Evolutionary conservation across 2,888 invertebrate species (phyloP).

Genomic region (Rotaria socialis): DNA sequence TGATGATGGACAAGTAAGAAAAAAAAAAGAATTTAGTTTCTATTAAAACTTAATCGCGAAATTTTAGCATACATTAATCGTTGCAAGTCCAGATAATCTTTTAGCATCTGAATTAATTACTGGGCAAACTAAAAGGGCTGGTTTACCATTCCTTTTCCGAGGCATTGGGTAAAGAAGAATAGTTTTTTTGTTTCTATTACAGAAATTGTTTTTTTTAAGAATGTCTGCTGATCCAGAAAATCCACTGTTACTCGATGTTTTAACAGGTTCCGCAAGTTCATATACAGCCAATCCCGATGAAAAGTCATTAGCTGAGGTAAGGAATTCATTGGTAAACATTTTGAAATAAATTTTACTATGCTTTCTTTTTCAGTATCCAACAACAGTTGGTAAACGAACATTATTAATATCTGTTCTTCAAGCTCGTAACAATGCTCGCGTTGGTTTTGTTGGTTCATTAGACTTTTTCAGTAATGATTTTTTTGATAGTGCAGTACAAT

Average conservation of each 20-base stretch:
- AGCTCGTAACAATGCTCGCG: conserved; percentile 94
- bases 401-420: conserved; percentile 89
- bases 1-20: conserved; percentile 70
- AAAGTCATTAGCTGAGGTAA: background rate
- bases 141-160: conserved; percentile 72
- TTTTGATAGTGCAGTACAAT: conserved; percentile 61
- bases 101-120: conserved; percentile 82
- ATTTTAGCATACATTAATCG: conserved; percentile 71
- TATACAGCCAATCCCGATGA: conserved; percentile 87
- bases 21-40: no score
- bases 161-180: conserved; percentile 67
- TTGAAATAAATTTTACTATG: background rate
- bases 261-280: conserved; percentile 85
- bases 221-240: conserved; percentile 86
- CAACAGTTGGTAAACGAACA: conserved; percentile 87
- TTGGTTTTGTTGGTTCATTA: conserved; percentile 89
- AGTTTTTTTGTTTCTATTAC: background rate
- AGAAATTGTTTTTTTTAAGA: conserved; percentile 61
- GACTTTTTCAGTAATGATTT: conserved; percentile 93
- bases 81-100: conserved; percentile 76
- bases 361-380: conserved; percentile 70
- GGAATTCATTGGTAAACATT: background rate
- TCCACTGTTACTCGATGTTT: conserved; percentile 79
- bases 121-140: conserved; percentile 64
- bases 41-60: background rate